Percentiles rank a stretch among this genome's conserved stretches.
Evolutionary conservation across 2,888 invertebrate species (phyloP).

Genomic region (Glyphotaelius pellucidus): DNA sequence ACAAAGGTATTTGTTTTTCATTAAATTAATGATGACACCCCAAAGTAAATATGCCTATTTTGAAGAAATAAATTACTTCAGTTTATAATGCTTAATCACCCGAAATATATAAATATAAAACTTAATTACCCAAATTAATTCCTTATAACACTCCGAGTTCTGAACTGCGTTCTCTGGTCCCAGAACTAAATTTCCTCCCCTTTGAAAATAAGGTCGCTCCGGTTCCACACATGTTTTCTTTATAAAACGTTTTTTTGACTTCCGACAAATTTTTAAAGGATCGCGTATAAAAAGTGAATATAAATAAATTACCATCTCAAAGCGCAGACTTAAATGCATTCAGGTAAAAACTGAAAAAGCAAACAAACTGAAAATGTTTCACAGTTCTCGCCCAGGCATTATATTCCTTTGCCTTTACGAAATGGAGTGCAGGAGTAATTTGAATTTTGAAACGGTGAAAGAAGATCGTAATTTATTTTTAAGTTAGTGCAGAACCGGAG

Average conservation of each 20-base stretch:
- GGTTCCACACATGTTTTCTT: not conserved
- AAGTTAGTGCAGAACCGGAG: constrained; percentile 11
- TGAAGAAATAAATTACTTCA: too few relatives aligned
- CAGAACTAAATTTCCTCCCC: not conserved
- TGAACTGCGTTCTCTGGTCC: not conserved
- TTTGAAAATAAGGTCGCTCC: not conserved
- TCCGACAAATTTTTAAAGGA: not conserved
- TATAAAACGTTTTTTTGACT: not conserved
- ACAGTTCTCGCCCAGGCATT: not conserved
- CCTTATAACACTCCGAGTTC: too few relatives aligned
- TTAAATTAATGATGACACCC: too few relatives aligned
- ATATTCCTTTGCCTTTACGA: not conserved
- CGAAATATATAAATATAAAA: too few relatives aligned
- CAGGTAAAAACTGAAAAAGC: not conserved
- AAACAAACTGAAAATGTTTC: not conserved
- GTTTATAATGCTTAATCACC: too few relatives aligned
- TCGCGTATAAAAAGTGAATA: not conserved
- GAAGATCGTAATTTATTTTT: constrained; percentile 33
- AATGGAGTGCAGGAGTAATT: constrained; percentile 17
- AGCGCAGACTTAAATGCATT: not conserved
- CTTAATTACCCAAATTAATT: too few relatives aligned
- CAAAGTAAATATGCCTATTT: too few relatives aligned
- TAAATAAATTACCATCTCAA: not conserved
- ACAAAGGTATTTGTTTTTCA: too few relatives aligned
- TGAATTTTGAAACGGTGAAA: constrained; percentile 34